These are phyloP conservation scores for Lepus americanus DNA, from an alignment of 2,113 vertebrate species.

Conservation along the genomic window DNA sequence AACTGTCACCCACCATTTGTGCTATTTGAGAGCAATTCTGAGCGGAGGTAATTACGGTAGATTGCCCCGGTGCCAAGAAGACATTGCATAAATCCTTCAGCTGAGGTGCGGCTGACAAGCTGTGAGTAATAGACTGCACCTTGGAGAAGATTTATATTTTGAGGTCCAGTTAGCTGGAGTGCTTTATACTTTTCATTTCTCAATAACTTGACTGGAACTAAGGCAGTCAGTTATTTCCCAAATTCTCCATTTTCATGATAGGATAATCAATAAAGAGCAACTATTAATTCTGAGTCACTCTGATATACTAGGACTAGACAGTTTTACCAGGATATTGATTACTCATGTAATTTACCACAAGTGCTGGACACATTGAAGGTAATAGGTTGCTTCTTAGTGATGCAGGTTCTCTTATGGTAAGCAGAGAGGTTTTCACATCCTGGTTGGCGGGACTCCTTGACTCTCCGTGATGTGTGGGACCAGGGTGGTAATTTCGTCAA, in stretches of 20 bases:
- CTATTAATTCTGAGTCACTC: constrained; percentile 85
- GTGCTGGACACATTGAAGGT: constrained; percentile 69
- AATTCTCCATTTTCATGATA: constrained; percentile 80
- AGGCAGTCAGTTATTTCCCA: constrained; percentile 86
- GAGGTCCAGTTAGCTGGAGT: constrained; percentile 79
- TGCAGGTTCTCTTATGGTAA: background rate
- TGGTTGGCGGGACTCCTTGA: background rate
- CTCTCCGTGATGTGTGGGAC: accelerated
- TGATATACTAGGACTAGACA: constrained; percentile 81
- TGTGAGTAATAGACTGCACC: constrained; percentile 82
- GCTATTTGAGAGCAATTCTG: constrained; percentile 81
- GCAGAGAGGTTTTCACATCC: background rate
- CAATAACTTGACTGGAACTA: constrained; percentile 82
- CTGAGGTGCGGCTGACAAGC: constrained; percentile 80
- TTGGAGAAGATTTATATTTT: constrained; percentile 86
- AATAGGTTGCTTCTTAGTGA: constrained; percentile 1
- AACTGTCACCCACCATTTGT: constrained; percentile 76
- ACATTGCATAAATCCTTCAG: constrained; percentile 85
- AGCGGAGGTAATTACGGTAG: constrained; percentile 83
- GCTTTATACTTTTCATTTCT: constrained; percentile 85
- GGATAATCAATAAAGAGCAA: constrained; percentile 86
- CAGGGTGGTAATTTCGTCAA: background rate
- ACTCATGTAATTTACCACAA: constrained; percentile 80
- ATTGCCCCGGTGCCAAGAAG: constrained; percentile 77
- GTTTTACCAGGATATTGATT: constrained; percentile 84